phyloP scores from a whole-genome alignment of 2,113 vertebrate species.

The Coreoperca whiteheadi region DNA sequence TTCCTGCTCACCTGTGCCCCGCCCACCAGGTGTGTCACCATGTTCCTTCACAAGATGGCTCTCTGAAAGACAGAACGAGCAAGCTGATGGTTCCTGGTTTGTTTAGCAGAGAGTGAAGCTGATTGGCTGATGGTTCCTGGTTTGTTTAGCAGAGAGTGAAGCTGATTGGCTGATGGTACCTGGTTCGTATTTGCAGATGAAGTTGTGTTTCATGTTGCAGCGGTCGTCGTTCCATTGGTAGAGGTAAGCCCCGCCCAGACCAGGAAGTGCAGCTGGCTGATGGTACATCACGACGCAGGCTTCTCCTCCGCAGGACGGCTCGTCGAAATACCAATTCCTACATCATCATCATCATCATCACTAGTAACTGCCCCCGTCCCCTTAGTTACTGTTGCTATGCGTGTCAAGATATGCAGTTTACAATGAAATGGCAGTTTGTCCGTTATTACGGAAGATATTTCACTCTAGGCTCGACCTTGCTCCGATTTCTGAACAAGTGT shows the following conservation, averaged over 20 bases:
- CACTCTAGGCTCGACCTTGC: too few species aligned
- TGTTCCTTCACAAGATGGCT: constrained; percentile 79
- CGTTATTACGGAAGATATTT: too few species aligned
- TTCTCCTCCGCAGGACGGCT: constrained; percentile 97
- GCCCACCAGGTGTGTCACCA: constrained; percentile 67
- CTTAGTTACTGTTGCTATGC: too few species aligned
- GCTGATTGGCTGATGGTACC: constrained; percentile 64
- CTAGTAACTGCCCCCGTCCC: too few species aligned
- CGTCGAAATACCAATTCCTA: constrained; percentile 98
- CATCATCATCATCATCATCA: constrained; percentile 13
- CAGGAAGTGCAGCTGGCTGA: constrained; percentile 92
- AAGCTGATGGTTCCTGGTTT: too few species aligned
- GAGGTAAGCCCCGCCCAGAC: constrained; percentile 93
- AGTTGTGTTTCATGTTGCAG: constrained; percentile 99
- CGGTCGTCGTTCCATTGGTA: constrained; percentile 98
- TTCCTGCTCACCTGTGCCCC: constrained; percentile 65
- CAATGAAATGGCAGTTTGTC: too few species aligned
- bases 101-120: not conserved
- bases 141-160: not conserved
- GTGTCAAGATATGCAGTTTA: too few species aligned
- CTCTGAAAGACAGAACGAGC: constrained; percentile 31
- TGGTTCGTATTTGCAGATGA: constrained; percentile 96
- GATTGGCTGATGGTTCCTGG: not conserved
- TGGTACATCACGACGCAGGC: constrained; percentile 99
- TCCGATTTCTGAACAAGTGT: too few species aligned